A percentile compares a stretch with the other conserved stretches of the same genome.
Conservation (phyloP, 1,140 invertebrate species). For the Drosophila oshimai region DNA sequence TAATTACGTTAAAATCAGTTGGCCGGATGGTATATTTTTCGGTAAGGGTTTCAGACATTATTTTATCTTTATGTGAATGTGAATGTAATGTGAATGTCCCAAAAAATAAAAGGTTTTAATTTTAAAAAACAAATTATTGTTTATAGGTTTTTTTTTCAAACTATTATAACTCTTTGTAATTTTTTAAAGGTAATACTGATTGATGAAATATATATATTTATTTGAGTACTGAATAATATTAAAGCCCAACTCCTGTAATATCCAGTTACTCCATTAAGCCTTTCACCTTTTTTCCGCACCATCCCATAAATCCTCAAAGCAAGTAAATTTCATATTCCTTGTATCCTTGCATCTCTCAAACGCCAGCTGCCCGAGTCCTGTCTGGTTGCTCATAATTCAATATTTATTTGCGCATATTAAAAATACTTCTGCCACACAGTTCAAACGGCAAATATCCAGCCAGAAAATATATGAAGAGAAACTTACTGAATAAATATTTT, state of each 20-base stretch:
- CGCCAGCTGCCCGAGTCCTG: constrained; percentile 17
- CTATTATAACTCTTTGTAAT: too few relatives aligned
- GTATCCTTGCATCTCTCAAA: constrained; percentile 24
- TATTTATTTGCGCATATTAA: constrained; percentile 73
- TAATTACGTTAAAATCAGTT: constrained; percentile 19
- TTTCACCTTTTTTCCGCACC: background rate
- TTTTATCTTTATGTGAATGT: too few relatives aligned
- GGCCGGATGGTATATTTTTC: too few relatives aligned
- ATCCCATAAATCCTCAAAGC: constrained; percentile 30
- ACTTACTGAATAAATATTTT: constrained; percentile 72
- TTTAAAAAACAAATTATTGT: too few relatives aligned
- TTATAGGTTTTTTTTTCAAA: too few relatives aligned
- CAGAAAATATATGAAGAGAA: constrained; percentile 48
- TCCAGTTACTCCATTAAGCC: too few relatives aligned
- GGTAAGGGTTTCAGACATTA: too few relatives aligned
- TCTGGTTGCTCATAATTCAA: constrained; percentile 39
- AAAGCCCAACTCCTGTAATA: background rate
- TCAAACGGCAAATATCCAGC: constrained; percentile 38
- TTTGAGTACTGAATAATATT: too few relatives aligned
- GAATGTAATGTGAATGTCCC: too few relatives aligned
- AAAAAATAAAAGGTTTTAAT: too few relatives aligned
- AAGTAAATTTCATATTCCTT: constrained; percentile 32
- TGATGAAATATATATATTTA: too few relatives aligned
- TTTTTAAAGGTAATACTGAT: too few relatives aligned
- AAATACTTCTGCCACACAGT: constrained; percentile 55